Evolutionary conservation across 92 coral and sea anemone genomes (phyloP).

Genomic region (Hydrozoanthus gracilis): DNA sequence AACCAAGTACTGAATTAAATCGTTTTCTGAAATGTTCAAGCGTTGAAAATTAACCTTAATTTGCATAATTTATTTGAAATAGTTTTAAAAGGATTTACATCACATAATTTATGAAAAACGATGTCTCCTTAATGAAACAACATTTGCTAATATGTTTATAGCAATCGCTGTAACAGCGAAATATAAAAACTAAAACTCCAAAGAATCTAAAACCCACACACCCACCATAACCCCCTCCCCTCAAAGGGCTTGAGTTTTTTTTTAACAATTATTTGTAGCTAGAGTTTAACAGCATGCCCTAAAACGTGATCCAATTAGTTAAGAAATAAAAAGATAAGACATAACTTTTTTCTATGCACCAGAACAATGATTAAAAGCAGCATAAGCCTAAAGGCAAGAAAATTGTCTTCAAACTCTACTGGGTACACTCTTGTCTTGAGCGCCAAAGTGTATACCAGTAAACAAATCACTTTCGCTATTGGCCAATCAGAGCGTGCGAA

Average conservation of each 20-base stretch:
- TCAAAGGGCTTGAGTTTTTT: background rate
- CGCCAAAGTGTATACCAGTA: background rate
- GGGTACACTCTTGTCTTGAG: conserved; percentile 10
- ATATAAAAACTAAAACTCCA: background rate
- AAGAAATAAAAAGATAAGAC: too few species aligned
- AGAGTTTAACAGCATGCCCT: too few species aligned
- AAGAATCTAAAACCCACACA: background rate
- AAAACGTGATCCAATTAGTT: too few species aligned
- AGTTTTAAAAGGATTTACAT: background rate
- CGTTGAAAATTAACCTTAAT: background rate
- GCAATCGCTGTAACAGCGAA: background rate
- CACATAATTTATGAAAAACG: conserved; percentile 6
- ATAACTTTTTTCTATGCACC: background rate
- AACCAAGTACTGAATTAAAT: conserved; percentile 5
- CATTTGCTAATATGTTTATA: background rate
- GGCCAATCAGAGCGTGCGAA: too few species aligned
- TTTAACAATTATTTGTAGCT: background rate
- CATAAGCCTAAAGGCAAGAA: background rate
- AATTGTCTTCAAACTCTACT: conserved; percentile 1
- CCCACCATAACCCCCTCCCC: conserved; percentile 4
- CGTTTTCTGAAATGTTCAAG: background rate
- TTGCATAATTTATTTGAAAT: background rate
- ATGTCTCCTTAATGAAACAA: background rate
- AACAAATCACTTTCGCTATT: background rate
- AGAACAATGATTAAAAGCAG: background rate